These are phyloP conservation scores for Acrobeloides nanus DNA, from an alignment of 2,888 invertebrate species.

Conservation along the genomic window DNA sequence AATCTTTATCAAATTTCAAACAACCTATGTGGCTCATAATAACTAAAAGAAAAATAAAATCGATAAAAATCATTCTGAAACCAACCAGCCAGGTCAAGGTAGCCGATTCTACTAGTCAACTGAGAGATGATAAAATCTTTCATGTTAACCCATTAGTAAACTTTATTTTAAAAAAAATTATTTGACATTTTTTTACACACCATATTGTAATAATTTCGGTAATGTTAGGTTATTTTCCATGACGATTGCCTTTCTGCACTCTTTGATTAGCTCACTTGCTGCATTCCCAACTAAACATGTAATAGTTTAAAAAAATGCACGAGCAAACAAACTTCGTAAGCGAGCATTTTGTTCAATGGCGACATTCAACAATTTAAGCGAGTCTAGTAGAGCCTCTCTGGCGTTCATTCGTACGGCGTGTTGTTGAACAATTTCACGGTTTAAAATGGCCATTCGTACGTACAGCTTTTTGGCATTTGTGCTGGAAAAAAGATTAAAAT, in stretches of 20 bases:
- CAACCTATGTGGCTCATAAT: no score
- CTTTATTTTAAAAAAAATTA: no score
- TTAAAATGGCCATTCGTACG: constrained; percentile 27
- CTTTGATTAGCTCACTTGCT: constrained; percentile 32
- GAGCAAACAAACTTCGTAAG: constrained; percentile 17
- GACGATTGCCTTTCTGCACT: constrained; percentile 42
- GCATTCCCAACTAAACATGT: constrained; percentile 39
- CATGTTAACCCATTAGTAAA: no score
- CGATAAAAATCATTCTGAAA: no score
- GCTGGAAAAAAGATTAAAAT: constrained; percentile 13
- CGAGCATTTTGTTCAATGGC: constrained; percentile 27
- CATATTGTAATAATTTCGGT: no score
- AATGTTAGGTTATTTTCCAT: no score
- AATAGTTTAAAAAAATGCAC: background rate
- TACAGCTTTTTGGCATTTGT: constrained; percentile 22
- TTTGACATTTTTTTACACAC: no score
- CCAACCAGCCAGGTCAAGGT: no score
- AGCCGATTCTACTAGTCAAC: no score
- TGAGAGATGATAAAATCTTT: no score
- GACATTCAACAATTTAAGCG: constrained; percentile 24
- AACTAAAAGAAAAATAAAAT: no score
- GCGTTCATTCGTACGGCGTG: constrained; percentile 20
- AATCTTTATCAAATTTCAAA: no score
- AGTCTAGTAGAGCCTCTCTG: constrained; percentile 21
- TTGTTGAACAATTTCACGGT: constrained; percentile 25